A percentile compares a stretch with the other conserved stretches of the same genome.
phyloP scores from a whole-genome alignment of 2,888 invertebrate species.

The Mythimna impura region DNA sequence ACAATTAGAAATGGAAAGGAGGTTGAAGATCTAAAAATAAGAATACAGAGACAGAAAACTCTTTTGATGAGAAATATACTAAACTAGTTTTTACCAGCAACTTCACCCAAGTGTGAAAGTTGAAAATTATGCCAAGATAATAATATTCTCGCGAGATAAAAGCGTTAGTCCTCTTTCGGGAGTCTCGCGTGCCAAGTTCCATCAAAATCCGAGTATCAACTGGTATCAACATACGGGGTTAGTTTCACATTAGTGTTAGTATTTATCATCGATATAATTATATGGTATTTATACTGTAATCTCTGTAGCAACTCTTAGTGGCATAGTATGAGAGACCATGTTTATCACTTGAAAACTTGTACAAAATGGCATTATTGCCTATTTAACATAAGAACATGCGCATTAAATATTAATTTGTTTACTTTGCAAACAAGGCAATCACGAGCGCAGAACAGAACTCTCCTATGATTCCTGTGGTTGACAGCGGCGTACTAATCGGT shows the following conservation, averaged over 20 bases:
- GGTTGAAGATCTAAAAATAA: neutral
- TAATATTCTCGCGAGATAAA: no score
- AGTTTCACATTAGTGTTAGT: no score
- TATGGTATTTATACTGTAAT: no score
- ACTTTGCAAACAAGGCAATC: slow-evolving; percentile 10
- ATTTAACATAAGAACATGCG: neutral
- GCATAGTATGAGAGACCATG: neutral
- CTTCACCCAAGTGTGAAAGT: no score
- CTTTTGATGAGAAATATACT: neutral
- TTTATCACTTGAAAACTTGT: neutral
- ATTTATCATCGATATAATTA: no score
- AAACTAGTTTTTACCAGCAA: no score
- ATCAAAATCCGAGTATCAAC: no score
- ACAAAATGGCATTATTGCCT: neutral
- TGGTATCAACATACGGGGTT: neutral
- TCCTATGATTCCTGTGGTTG: slow-evolving; percentile 18
- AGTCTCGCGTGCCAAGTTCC: no score
- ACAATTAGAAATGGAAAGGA: neutral
- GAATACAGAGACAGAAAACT: neutral
- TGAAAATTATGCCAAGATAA: no score
- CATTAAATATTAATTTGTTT: neutral
- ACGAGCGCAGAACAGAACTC: neutral
- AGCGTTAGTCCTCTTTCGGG: no score
- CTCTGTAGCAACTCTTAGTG: no score
- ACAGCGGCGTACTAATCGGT: slow-evolving; percentile 48